Evolutionary conservation across 2,113 vertebrate species (phyloP), one percentile per base, ranked within the genome.

Genomic region (Menidia beryllina): DNA sequence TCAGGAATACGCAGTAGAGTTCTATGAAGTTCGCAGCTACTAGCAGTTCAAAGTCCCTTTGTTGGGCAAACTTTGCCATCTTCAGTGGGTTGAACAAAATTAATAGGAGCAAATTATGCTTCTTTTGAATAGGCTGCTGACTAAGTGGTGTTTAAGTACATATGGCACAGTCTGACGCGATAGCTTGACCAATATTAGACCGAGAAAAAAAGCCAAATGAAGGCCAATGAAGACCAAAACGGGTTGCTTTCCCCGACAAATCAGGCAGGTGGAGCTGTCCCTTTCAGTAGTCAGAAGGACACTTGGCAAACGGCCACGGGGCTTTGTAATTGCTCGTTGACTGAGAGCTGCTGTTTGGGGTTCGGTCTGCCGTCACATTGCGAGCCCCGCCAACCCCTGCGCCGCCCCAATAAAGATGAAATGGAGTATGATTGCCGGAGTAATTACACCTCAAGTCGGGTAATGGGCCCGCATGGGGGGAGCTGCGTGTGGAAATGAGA

Each of bases 361-460:
- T 80, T 77, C 58, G 54, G 55, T 65, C 61, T 36, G 36, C 70
- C 17, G 50, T 80, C 81, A 60, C 72, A 36, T 56, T 14, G 76
- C 11, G 41, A 23, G 57, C 69, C 77, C 65, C 27, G 2, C 41
- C 9, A n/a, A 51, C 78, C 68, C 69, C 57, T 43, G 58, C 47
- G 26, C 55, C 81, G 52, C 77, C 82, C 69, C 85, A 69, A 81
- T 86, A 69, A 83, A 82, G 84, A 86, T 74, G 54, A 86, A 86
- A 87, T 83, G 39, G 69, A 66, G 56, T 80, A 85, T 90, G 89
- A 88, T 85, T 83, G 82, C 59, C 3, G 60, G 67, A 62, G 72
- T 91, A 89, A 92, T 88, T 89, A 86, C 75, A 41, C 61, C 82
- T 87, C 77, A 82, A n/a, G 89, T 89, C 82, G 73, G 80, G 62